phyloP scores from a whole-genome alignment of 2,113 vertebrate genomes.

The Spheniscus mendiculus region DNA sequence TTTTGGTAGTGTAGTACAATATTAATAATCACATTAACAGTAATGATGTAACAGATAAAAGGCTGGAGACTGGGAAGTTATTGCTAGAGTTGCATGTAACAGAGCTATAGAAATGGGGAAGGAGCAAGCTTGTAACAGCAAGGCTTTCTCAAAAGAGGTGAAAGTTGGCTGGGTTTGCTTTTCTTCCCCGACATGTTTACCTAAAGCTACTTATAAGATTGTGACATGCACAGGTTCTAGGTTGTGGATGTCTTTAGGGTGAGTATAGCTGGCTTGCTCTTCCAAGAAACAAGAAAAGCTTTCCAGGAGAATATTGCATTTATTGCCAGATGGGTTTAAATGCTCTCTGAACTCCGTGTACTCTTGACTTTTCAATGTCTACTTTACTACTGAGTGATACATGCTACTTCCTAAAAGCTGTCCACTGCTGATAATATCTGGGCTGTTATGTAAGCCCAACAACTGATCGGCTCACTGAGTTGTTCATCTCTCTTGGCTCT shows the following conservation, averaged over 20 bases:
- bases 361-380: not conserved
- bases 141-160: not conserved
- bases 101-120: not conserved
- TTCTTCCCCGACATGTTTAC: not conserved
- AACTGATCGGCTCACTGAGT: not conserved
- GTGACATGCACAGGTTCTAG: not conserved
- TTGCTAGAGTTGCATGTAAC: not conserved
- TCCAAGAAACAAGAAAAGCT: not conserved
- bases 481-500: not conserved
- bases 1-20: not conserved
- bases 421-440: not conserved
- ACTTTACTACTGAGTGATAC: not conserved
- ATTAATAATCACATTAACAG: not conserved
- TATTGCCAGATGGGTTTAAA: not conserved
- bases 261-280: not conserved
- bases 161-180: not conserved
- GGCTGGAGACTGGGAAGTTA: too few relatives aligned
- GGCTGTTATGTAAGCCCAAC: not conserved
- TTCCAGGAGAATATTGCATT: not conserved
- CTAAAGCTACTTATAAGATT: not conserved
- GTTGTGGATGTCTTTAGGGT: not conserved
- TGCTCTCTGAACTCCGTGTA: not conserved
- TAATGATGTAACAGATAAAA: not conserved
- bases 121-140: not conserved
- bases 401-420: not conserved